Conservation (phyloP, 1,140 invertebrate genomes). For the Drosophila azteca region DNA sequence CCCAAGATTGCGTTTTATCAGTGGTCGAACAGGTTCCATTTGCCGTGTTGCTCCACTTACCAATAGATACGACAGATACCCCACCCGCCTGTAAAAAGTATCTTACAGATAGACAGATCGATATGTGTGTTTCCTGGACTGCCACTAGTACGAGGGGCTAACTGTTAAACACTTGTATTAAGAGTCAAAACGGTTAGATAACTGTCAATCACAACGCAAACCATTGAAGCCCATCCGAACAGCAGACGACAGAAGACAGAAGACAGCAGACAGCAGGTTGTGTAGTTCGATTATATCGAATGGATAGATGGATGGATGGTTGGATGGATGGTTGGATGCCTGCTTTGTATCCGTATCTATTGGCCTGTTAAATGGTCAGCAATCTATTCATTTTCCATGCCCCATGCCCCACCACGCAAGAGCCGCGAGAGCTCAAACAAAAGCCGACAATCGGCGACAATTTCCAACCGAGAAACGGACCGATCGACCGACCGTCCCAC, state of each 20-base stretch:
- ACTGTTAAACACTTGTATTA: slow-evolving; percentile 50
- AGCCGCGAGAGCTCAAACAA: slow-evolving; percentile 56
- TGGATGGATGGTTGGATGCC: slow-evolving; percentile 8
- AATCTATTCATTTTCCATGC: slow-evolving; percentile 7
- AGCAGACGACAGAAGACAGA: slow-evolving; percentile 12
- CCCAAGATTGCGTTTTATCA: slow-evolving; percentile 22
- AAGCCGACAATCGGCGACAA: slow-evolving; percentile 66
- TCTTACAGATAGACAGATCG: slow-evolving; percentile 4
- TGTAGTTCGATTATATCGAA: too few species aligned
- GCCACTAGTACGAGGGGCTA: slow-evolving; percentile 27
- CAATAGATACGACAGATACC: slow-evolving; percentile 24
- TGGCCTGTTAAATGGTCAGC: slow-evolving; percentile 48
- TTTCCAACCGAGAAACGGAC: slow-evolving; percentile 46
- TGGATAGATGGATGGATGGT: neutral
- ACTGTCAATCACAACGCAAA: slow-evolving; percentile 51
- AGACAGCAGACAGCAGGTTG: too few species aligned
- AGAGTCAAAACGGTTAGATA: slow-evolving; percentile 48
- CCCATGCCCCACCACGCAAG: neutral
- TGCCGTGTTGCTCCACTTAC: slow-evolving; percentile 30
- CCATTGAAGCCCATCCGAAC: slow-evolving; percentile 41
- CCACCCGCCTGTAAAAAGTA: slow-evolving; percentile 1
- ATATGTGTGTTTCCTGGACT: slow-evolving; percentile 21
- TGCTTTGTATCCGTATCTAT: slow-evolving; percentile 39
- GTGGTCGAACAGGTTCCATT: slow-evolving; percentile 35
- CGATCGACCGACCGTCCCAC: neutral